Evolutionary conservation across 2,797 vertebrate species (phyloP).

Genomic region (Dermochelys coriacea): DNA sequence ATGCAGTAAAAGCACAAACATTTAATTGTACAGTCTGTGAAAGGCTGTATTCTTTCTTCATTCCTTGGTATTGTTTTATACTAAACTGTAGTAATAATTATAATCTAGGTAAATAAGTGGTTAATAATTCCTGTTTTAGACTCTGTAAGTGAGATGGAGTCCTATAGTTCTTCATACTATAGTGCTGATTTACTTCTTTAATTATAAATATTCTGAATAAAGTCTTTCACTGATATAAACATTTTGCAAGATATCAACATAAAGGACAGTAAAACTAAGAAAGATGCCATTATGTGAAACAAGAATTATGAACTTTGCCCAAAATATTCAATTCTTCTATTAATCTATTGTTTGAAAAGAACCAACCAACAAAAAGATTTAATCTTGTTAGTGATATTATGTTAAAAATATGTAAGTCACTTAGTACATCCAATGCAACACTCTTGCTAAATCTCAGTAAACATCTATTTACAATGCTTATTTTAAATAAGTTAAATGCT

Average conservation of each 20-base stretch:
- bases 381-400: background rate
- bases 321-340: background rate
- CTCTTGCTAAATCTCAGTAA: background rate
- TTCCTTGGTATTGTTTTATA: background rate
- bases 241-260: background rate
- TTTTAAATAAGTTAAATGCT: background rate
- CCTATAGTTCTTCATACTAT: background rate
- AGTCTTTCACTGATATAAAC: background rate
- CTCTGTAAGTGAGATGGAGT: fast-evolving
- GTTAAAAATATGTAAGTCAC: background rate
- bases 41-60: background rate
- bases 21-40: background rate
- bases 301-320: background rate
- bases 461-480: background rate
- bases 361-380: background rate
- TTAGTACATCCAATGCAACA: background rate
- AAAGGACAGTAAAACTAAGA: background rate
- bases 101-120: background rate
- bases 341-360: fast-evolving
- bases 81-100: background rate
- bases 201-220: background rate
- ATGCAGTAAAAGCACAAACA: background rate
- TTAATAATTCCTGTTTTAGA: background rate
- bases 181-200: background rate
- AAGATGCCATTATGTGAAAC: background rate